Base-by-base conservation (phyloP, 2,888 invertebrate species). In the Andricus quercusramuli region DNA sequence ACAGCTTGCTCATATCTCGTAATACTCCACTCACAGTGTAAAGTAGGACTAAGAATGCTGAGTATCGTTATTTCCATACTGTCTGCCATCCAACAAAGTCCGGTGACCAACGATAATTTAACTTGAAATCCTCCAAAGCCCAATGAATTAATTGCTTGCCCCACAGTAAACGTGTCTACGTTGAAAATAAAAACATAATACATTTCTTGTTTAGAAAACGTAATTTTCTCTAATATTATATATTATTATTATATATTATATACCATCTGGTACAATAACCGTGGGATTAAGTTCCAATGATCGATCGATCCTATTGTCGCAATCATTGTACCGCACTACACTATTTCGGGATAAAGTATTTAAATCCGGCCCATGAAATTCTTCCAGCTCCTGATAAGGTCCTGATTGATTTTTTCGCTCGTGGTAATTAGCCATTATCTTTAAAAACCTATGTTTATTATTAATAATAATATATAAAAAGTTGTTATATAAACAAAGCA, bases 41-140 rank as follows among this genome's bases (percentile, higher is more conserved):
- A 93, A 0, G 98, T 98, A 17, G 99, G 98, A 22, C 98, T 97
- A 62, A 99, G 93, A 83, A 99, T 98, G 87, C 98, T 98, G 59
- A 99, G 93, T 88, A 99, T 98, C 90, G 98, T 99, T 97, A 99
- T 99, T 93, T 99, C 99, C 98, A 99, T 99, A 79, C 98, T 98
- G 93, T 99, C 99, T 0, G 98, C 98, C 98, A 98, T 99, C 98
- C 98, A 97, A 91, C 97, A 97, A 1, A 97, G 93, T 0, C 97
- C 97, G 25, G 97, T 97, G 89, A 97, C 96, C 25, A 97, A 93
- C 0, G 97, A 97, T 68, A 97, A 91, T 91, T 97, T 97, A 0
- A 97, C 97, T 95, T 97, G 97, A 91, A 97, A 97, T 95, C 96
- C 97, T 56, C 97, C 97, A 93, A 97, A 97, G 2, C 97, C 97